Conservation (phyloP, 2,888 invertebrate species). For the Dusona sp. region DNA sequence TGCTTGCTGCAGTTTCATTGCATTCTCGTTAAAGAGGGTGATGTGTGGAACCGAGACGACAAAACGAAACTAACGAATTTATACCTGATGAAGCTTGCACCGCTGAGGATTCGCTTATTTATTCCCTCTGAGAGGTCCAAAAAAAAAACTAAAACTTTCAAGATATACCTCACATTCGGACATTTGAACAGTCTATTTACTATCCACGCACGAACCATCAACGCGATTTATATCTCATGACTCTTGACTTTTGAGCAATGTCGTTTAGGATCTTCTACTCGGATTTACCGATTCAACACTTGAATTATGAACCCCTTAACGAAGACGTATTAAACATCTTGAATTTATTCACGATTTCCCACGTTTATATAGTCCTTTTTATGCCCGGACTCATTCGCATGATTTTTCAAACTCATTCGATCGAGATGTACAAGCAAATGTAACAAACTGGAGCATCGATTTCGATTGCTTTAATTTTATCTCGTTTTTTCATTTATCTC, state of each 20-base stretch:
- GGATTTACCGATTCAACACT: constrained; percentile 41
- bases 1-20: constrained; percentile 69
- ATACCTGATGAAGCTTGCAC: constrained; percentile 52
- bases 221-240: constrained; percentile 60
- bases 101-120: not conserved
- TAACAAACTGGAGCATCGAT: too few species aligned
- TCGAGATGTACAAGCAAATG: not conserved
- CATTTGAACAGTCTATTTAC: constrained; percentile 41
- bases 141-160: not conserved
- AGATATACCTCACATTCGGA: constrained; percentile 34
- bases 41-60: constrained; percentile 47
- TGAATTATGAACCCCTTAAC: constrained; percentile 39
- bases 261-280: constrained; percentile 47
- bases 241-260: constrained; percentile 34
- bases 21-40: constrained; percentile 64
- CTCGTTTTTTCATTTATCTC: not conserved
- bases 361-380: not conserved
- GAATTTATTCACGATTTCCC: constrained; percentile 26
- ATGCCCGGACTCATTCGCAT: not conserved
- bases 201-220: constrained; percentile 44
- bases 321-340: constrained; percentile 40
- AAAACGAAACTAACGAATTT: constrained; percentile 32
- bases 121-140: not conserved
- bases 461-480: not conserved
- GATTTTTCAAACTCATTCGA: not conserved